A percentile compares a stretch with the other conserved stretches of the same genome.
These are phyloP conservation scores for Pseudorasbora parva DNA, from an alignment of 2,113 vertebrate genomes.

Conservation along the genomic window DNA sequence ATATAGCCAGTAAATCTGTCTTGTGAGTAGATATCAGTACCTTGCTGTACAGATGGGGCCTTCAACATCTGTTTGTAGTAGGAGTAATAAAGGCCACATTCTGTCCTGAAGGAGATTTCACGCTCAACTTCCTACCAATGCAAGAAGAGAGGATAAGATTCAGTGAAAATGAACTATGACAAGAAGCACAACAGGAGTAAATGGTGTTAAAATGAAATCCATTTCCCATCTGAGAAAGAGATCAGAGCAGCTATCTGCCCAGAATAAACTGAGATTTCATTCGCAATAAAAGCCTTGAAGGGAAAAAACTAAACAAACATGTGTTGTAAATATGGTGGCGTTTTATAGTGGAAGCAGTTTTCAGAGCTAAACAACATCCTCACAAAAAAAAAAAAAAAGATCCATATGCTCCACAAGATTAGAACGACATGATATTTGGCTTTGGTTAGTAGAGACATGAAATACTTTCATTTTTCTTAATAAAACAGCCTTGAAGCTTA, in stretches of 20 bases:
- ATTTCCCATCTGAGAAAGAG: constrained; percentile 16
- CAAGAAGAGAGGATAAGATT: constrained; percentile 17
- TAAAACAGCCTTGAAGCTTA: background rate
- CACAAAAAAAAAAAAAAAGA: background rate
- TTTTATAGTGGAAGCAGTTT: constrained; percentile 11
- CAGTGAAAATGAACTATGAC: constrained; percentile 40
- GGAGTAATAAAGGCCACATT: constrained; percentile 98
- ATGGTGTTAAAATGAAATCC: constrained; percentile 38
- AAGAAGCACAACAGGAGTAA: constrained; percentile 24
- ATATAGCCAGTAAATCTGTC: background rate
- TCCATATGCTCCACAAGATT: background rate
- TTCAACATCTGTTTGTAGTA: constrained; percentile 98
- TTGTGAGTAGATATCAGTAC: constrained; percentile 69
- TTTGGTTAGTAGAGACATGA: background rate
- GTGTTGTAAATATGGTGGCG: background rate
- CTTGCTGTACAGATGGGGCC: constrained; percentile 89
- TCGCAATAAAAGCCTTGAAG: constrained; percentile 9
- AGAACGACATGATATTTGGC: background rate
- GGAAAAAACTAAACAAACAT: constrained; percentile 13
- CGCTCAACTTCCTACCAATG: constrained; percentile 92
- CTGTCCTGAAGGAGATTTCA: constrained; percentile 97
- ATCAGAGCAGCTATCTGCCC: constrained; percentile 4
- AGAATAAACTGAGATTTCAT: background rate
- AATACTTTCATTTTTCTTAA: background rate
- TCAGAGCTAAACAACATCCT: background rate